phyloP scores from a whole-genome alignment of 2,113 vertebrate species.

The Engraulis encrasicolus region DNA sequence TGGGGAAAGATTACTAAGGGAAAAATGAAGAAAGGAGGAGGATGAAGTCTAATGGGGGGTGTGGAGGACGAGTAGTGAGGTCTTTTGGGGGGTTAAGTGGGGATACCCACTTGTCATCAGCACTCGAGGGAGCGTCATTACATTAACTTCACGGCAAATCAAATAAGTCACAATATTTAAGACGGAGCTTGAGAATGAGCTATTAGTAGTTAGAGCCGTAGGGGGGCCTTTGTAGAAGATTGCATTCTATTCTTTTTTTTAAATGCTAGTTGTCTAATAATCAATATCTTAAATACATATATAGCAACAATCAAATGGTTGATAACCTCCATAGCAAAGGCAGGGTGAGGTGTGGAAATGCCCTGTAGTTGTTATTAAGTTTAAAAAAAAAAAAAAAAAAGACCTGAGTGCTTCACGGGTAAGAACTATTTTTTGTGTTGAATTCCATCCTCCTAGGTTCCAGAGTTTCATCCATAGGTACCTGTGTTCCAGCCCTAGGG shows the following conservation, averaged over 20 bases:
- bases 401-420: not conserved
- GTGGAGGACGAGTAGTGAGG: not conserved
- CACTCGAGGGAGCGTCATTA: slow-evolving; percentile 14
- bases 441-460: not conserved
- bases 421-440: not conserved
- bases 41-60: slow-evolving; percentile 35
- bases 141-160: slow-evolving; percentile 32
- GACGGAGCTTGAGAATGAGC: not conserved
- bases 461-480: not conserved
- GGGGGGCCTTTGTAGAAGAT: not conserved
- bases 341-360: not conserved
- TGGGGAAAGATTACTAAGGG: not conserved
- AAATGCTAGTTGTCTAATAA: not conserved
- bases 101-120: not conserved
- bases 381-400: not conserved
- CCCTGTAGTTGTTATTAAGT: not conserved
- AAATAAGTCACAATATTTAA: not conserved
- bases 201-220: not conserved
- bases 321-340: not conserved
- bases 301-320: slow-evolving; percentile 1
- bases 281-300: not conserved
- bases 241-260: not conserved
- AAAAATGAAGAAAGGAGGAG: slow-evolving; percentile 8
- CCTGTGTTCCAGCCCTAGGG: not conserved
- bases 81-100: not conserved